These are phyloP conservation scores for Ophiodon elongatus DNA, from an alignment of 2,113 vertebrate genomes.

Conservation along the genomic window DNA sequence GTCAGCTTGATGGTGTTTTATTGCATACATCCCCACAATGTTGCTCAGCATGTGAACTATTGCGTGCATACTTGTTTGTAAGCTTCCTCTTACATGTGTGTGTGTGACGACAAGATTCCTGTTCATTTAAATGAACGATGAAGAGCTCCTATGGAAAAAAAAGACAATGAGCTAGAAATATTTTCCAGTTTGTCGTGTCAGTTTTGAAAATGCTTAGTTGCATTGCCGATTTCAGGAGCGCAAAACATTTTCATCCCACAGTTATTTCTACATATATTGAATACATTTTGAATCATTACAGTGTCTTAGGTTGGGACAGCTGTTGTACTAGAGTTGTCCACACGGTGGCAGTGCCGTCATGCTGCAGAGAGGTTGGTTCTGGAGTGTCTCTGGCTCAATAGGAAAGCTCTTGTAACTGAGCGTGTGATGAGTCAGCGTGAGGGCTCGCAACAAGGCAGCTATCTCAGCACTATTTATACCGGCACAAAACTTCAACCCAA, in stretches of 20 bases:
- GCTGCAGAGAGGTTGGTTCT: neutral
- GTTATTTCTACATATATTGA: neutral
- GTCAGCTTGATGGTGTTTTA: neutral
- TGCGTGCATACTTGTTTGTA: neutral
- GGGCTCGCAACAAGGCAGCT: neutral
- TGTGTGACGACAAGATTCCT: neutral
- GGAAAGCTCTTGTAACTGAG: neutral
- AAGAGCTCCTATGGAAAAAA: neutral
- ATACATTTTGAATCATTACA: neutral
- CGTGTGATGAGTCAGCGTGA: neutral
- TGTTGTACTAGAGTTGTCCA: conserved; percentile 58
- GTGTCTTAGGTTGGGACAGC: neutral
- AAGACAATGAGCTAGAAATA: neutral
- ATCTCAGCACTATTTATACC: conserved; percentile 1
- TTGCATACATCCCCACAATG: neutral
- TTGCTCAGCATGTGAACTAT: neutral
- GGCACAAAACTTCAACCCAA: neutral
- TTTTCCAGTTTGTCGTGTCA: neutral
- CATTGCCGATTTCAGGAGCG: too few species aligned
- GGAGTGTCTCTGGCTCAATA: fast-evolving
- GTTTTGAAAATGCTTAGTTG: neutral
- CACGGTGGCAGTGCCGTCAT: conserved; percentile 42
- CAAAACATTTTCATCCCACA: neutral
- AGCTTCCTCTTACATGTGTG: conserved; percentile 8
- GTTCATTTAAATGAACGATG: neutral